Base-by-base conservation (phyloP, 2,113 vertebrate species). In the Phalacrocorax pelagicus region DNA sequence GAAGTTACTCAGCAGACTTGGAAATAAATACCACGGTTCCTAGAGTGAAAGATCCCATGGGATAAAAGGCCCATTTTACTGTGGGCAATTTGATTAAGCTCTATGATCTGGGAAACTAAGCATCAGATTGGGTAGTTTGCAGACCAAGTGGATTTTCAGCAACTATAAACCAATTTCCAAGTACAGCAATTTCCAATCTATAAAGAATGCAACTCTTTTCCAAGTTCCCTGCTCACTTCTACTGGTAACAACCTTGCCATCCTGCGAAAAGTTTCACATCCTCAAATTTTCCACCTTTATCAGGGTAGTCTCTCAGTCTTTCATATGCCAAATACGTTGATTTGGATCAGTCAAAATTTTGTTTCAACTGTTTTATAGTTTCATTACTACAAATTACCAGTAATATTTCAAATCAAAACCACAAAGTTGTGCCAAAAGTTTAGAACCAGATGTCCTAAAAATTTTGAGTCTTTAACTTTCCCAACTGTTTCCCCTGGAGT, bases 21-120 rank as follows among this genome's bases (percentile, higher is more conserved):
- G 74, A 96, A 95, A 96, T 94, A 96, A 91, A 77, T 77, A 95
- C 32, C 65, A 42, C 1, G 1, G 62, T 94, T 96, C 93, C 92
- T 97, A 92, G 94, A 96, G 78, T 80, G 92, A 94, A 88, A 94
- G 30, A 94, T 93, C 85, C 42, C 74, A 46, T 15, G 71, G 92
- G 92, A 86, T 42, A 44, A 93, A 81, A 91, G 11, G 22, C 46
- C 65, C 3, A 2, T 70, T 83, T 86, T 26, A 72, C 74, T 90
- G 32, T 51, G 51, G 90, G 32, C 44, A 83, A 36, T 88, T 85
- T 88, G 69, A 30, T 69, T 51, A 73, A 82, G 30, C 59, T 78
- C 81, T 77, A 1, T 73, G 67, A 88, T 36, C 46, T 74, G 38
- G 38, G 74, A 90, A 87, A 88, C 34, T 34, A 91, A 86, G 32